Evolutionary conservation across 2,888 invertebrate species (phyloP).

Genomic region (Agrotis ipsilon): DNA sequence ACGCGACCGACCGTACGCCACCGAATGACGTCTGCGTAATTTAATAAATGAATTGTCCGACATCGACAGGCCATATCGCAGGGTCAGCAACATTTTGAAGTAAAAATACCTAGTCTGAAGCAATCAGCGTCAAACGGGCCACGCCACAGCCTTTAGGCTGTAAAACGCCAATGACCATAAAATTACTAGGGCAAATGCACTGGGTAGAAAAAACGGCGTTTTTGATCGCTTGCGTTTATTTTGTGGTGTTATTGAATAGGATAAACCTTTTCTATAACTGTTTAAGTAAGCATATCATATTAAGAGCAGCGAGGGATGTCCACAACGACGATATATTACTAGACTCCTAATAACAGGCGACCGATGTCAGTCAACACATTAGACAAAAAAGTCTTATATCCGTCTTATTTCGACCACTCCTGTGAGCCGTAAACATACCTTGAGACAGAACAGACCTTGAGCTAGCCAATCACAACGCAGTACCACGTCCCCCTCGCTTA

Average conservation of each 20-base stretch:
- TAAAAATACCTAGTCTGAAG: slow-evolving; percentile 10
- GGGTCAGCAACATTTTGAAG: slow-evolving; percentile 17
- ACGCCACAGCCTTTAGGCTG: not conserved
- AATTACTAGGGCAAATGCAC: slow-evolving; percentile 8
- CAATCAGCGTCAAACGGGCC: slow-evolving; percentile 18
- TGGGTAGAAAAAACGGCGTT: not conserved
- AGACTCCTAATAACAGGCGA: too few relatives aligned
- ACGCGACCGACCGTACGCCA: too few relatives aligned
- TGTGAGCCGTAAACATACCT: too few relatives aligned
- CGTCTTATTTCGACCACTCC: too few relatives aligned
- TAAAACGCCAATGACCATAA: slow-evolving; percentile 40
- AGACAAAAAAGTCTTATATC: too few relatives aligned
- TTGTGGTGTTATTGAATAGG: not conserved
- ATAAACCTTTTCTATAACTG: not conserved
- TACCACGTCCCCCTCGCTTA: too few relatives aligned
- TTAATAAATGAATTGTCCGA: not conserved
- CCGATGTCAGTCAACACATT: too few relatives aligned
- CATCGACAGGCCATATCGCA: not conserved
- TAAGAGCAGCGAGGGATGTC: too few relatives aligned
- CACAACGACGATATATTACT: too few relatives aligned
- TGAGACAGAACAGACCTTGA: too few relatives aligned
- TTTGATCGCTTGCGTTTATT: not conserved
- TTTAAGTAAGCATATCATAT: too few relatives aligned
- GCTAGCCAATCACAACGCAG: too few relatives aligned
- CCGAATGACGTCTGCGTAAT: not conserved